Evolutionary conservation across 2,797 vertebrate genomes (phyloP).

Genomic region (Silurus aristotelis): DNA sequence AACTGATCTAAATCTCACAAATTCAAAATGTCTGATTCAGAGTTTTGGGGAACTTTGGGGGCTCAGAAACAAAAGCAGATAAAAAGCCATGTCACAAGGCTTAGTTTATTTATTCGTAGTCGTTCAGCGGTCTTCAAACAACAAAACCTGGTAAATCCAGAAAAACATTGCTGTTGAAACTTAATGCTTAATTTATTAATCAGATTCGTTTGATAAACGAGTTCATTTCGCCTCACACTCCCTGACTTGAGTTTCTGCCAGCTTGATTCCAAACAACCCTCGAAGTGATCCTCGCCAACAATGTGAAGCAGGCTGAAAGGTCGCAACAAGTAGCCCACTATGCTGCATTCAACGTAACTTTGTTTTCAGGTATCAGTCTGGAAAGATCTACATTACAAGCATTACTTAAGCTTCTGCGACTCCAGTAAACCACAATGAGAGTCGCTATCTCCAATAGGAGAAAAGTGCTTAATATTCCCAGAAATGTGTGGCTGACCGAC

Average conservation of each 20-base stretch:
- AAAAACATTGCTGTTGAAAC: not conserved
- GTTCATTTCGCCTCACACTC: not conserved
- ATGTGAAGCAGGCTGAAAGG: not conserved
- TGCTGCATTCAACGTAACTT: not conserved
- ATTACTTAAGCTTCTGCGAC: not conserved
- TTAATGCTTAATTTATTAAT: not conserved
- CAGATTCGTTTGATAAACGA: not conserved
- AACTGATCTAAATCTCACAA: not conserved
- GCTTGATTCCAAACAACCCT: not conserved
- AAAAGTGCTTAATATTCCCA: not conserved
- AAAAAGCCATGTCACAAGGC: too few relatives aligned
- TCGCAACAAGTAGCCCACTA: not conserved
- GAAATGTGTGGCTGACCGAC: not conserved
- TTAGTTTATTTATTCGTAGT: not conserved
- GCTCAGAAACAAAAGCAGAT: not conserved
- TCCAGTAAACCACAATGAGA: not conserved
- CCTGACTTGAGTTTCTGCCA: not conserved
- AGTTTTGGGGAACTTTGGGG: not conserved
- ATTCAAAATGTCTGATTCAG: not conserved
- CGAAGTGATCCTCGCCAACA: not conserved
- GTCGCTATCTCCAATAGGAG: not conserved
- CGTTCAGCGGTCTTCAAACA: not conserved
- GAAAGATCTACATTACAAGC: not conserved
- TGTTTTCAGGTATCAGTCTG: not conserved
- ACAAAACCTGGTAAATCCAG: too few relatives aligned